These are phyloP conservation scores for Pseudocheirus occidentalis DNA, from an alignment of 2,797 vertebrate genomes.

Conservation along the genomic window DNA sequence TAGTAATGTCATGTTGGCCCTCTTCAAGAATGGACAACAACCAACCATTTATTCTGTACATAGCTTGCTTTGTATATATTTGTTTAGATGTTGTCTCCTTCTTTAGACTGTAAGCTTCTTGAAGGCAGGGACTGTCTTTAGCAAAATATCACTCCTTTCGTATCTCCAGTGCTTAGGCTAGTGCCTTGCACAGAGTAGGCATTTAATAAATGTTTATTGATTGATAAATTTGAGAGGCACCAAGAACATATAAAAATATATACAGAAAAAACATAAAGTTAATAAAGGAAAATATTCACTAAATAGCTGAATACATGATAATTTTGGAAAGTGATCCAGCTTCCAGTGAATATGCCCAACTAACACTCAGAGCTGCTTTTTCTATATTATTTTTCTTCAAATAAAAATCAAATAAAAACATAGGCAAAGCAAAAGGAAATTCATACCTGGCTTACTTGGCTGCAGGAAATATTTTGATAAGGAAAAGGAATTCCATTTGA, in stretches of 20 bases:
- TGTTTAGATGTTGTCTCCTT: background rate
- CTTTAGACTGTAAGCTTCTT: background rate
- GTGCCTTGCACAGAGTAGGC: background rate
- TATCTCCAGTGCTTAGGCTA: background rate
- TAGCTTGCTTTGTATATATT: background rate
- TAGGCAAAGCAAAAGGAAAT: background rate
- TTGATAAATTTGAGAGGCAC: background rate
- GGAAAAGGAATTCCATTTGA: conserved; percentile 24
- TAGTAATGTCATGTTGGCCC: too few species aligned
- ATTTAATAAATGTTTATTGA: background rate
- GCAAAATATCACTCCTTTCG: background rate
- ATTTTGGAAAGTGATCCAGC: background rate
- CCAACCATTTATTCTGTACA: background rate
- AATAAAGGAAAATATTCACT: background rate
- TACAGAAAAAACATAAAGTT: background rate
- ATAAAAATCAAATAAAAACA: background rate
- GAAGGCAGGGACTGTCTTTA: background rate
- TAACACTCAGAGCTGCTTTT: background rate
- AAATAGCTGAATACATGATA: background rate
- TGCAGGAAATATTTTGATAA: background rate
- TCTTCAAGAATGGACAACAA: too few species aligned
- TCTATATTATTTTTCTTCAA: background rate
- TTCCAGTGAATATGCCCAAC: background rate
- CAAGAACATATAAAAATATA: background rate
- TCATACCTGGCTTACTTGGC: background rate